Base-by-base conservation (phyloP, 2,797 vertebrate genomes). In the Sciurus carolinensis region DNA sequence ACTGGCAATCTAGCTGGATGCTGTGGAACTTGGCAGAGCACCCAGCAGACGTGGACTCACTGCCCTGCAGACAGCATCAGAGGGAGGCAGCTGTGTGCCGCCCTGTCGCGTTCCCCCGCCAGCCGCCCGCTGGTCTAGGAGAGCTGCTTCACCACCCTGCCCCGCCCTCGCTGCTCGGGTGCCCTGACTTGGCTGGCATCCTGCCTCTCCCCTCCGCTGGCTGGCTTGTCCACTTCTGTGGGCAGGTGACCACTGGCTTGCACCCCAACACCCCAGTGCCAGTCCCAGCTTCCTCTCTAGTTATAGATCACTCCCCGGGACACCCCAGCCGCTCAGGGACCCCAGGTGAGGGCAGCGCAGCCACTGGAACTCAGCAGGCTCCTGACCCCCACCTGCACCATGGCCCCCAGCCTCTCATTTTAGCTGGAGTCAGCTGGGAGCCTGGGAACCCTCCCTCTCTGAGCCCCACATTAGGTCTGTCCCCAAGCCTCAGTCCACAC, bases 401-500 rank as follows among this genome's bases (percentile, higher is more conserved):
- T 3, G 0, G 1, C 24, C 36, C 50, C 0, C 0, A 0, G 69
- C 59, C 28, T 18, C 10, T 20, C 36, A 0, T 20, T 15, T 5
- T 33, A n/a, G n/a, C 71, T 36, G 50, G 47, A 26, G n/a, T 1
- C 39, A 15, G 64, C 44, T 12, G 6, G 42, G 73, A 36, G 24
- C 12, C 3, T 1, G 8, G 22, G 4, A 36, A 62, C 14, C 3
- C 39, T 18, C 5, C 76, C 64, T n/a, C 18, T 44, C 30, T 6
- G 18, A 20, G 69, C 22, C 36, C 1, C 59, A 6, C 15, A 0
- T 9, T 24, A 66, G n/a, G 42, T 3, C 15, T 24, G 6, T 30
- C 59, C 47, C 72, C 14, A 73, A 39, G 52, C 44, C 71, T 80
- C 17, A 18, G 1, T 39, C 22, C 44, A 8, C 12, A 7, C 9